Conservation (phyloP, 2,888 invertebrate species). For the Drosophila nigricruria region DNA sequence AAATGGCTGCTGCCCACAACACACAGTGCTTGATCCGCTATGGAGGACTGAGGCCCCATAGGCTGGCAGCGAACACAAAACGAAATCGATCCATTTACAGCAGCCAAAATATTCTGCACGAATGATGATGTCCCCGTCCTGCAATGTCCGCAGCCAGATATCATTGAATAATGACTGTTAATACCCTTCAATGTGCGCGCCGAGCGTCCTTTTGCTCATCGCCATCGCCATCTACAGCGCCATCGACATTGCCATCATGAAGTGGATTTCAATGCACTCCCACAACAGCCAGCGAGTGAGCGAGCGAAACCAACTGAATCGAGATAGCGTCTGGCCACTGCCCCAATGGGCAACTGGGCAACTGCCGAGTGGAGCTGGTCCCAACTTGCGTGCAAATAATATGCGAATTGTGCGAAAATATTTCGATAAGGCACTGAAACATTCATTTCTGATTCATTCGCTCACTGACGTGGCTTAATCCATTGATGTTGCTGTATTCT, state of each 20-base stretch:
- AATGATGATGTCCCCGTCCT: slow-evolving; percentile 79
- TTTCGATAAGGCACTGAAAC: slow-evolving; percentile 74
- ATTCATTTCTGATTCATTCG: slow-evolving; percentile 30
- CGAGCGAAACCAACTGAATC: slow-evolving; percentile 43
- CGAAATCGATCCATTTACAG: slow-evolving; percentile 73
- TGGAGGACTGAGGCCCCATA: neutral
- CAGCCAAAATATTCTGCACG: slow-evolving; percentile 65
- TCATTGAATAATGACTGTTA: slow-evolving; percentile 85
- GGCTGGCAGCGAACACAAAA: slow-evolving; percentile 29
- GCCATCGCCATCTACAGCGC: slow-evolving; percentile 16
- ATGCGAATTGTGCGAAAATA: slow-evolving; percentile 79
- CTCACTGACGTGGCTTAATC: slow-evolving; percentile 51
- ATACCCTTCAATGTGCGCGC: slow-evolving; percentile 83
- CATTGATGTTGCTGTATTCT: slow-evolving; percentile 2
- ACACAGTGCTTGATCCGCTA: slow-evolving; percentile 50
- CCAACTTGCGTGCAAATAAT: slow-evolving; percentile 61
- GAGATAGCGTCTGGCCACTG: slow-evolving; percentile 45
- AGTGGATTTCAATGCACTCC: slow-evolving; percentile 81
- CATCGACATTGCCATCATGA: slow-evolving; percentile 54
- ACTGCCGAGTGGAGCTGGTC: slow-evolving; percentile 9
- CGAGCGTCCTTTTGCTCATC: slow-evolving; percentile 27
- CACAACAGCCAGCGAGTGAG: slow-evolving; percentile 23
- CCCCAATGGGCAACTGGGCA: slow-evolving; percentile 10
- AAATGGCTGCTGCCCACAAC: slow-evolving; percentile 48
- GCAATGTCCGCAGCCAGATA: slow-evolving; percentile 82